A percentile compares a stretch with the other conserved stretches of the same genome.
Conservation (phyloP, 2,113 vertebrate species). For the Cheirogaleus medius region DNA sequence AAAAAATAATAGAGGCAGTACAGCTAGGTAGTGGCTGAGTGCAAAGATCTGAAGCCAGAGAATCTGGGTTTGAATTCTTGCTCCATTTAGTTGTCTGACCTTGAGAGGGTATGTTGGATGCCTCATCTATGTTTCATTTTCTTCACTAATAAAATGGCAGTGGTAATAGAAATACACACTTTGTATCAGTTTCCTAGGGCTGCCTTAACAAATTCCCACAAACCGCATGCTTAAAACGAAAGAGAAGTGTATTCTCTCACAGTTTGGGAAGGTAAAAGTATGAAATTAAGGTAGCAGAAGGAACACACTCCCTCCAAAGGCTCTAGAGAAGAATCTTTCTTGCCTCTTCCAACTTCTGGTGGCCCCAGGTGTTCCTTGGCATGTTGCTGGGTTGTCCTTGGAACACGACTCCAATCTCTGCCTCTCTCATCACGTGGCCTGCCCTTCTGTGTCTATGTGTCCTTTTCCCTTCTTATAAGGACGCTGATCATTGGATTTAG, state of each 20-base stretch:
- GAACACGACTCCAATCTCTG: fast-evolving
- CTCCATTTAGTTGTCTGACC: neutral
- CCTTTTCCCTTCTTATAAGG: neutral
- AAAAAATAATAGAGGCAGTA: neutral
- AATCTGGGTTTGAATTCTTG: neutral
- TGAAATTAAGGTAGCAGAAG: neutral
- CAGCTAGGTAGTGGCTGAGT: neutral
- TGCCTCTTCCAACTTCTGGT: neutral
- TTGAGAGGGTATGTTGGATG: neutral
- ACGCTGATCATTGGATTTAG: neutral
- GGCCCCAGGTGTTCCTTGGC: neutral
- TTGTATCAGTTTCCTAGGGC: neutral
- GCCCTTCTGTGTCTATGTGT: neutral
- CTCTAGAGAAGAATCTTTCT: neutral
- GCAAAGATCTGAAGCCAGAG: neutral
- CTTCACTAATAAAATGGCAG: neutral
- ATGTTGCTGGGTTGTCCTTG: neutral
- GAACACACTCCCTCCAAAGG: neutral
- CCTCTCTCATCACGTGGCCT: neutral
- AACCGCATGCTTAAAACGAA: neutral
- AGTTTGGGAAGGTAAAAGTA: neutral
- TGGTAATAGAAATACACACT: neutral
- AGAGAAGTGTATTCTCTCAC: neutral
- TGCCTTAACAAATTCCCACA: neutral
- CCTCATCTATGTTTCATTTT: neutral